phyloP scores from a whole-genome alignment of 2,113 vertebrate genomes.

The Rana temporaria region DNA sequence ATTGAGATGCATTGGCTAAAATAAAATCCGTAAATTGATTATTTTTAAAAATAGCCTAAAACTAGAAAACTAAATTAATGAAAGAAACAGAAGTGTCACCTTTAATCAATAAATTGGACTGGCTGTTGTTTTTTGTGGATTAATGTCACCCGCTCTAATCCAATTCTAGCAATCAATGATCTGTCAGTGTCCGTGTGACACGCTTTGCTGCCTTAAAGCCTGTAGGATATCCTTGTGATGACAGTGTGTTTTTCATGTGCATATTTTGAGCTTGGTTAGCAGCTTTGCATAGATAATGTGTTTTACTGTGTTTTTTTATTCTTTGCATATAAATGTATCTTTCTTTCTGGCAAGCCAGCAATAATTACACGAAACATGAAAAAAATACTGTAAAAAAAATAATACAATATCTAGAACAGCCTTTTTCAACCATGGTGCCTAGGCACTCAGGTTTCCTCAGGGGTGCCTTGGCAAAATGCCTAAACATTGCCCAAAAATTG shows the following conservation, averaged over 20 bases:
- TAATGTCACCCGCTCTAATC: constrained; percentile 60
- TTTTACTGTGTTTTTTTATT: too few relatives aligned
- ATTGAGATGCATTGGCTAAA: constrained; percentile 24
- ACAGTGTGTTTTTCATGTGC: neutral
- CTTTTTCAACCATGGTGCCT: too few relatives aligned
- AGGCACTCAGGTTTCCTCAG: too few relatives aligned
- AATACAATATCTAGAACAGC: too few relatives aligned
- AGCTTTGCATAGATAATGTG: too few relatives aligned
- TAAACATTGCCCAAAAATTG: too few relatives aligned
- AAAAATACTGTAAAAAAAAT: too few relatives aligned
- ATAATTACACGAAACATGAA: too few relatives aligned
- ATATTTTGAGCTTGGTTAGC: neutral
- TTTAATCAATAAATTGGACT: constrained; percentile 56
- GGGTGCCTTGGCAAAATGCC: too few relatives aligned
- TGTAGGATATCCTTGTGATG: neutral
- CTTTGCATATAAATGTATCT: too few relatives aligned
- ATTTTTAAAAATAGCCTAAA: constrained; percentile 48
- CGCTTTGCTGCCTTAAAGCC: neutral
- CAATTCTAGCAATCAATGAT: constrained; percentile 61
- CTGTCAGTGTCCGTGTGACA: neutral
- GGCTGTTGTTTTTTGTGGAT: constrained; percentile 54
- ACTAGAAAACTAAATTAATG: constrained; percentile 27
- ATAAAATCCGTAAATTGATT: constrained; percentile 3
- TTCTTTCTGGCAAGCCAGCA: too few relatives aligned
- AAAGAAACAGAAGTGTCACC: neutral